Evolutionary conservation across 2,888 invertebrate species (phyloP), one percentile per base, ranked within the genome.

Genomic region (Mellilla xanthometata): DNA sequence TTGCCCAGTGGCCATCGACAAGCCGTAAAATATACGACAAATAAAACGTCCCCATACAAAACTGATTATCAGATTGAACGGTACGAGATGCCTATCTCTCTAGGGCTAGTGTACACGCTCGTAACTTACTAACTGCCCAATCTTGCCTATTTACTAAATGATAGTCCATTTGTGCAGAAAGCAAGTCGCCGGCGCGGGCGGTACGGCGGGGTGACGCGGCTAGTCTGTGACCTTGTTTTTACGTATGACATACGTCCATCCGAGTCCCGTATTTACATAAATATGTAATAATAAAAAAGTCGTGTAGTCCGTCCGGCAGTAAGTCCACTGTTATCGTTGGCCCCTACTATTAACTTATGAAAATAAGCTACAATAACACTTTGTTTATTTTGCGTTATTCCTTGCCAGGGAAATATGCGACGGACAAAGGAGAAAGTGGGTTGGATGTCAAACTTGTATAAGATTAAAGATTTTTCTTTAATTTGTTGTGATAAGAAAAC

Each of bases 361-460:
- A 87, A 88, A 88, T 87, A 88, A 86, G 85, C 80, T 85, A 80
- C 85, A 86, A 86, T 87, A 88, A 87, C 84, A 86, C 78, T 78
- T 81, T 87, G 85, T 87, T 87, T 87, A 84, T 86, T 84, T 76
- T 84, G 72, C 81, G 84, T 82, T 82, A 81, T 81, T 76, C 75
- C 73, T 80, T 78, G 73, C 76, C 72, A 72, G 77, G 60, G 77
- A 79, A 77, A 82, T 83, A 78, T 71, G 82, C 67, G 70, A 78
- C 67, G 76, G 80, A 68, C 71, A 61, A 67, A 78, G 68, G 67
- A 78, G 65, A 70, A 60, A 52, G 45, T n/a, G n/a, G 56, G 41
- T 44, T n/a, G 75, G 24, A 51, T 66, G 57, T 70, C 80, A 85
- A 85, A 75, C 41, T 69, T 62, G 51, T 19, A 27, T 9, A 15